Evolutionary conservation across 2,797 vertebrate species (phyloP), one percentile per base, ranked within the genome.

Genomic region (Rhynchonycteris naso): DNA sequence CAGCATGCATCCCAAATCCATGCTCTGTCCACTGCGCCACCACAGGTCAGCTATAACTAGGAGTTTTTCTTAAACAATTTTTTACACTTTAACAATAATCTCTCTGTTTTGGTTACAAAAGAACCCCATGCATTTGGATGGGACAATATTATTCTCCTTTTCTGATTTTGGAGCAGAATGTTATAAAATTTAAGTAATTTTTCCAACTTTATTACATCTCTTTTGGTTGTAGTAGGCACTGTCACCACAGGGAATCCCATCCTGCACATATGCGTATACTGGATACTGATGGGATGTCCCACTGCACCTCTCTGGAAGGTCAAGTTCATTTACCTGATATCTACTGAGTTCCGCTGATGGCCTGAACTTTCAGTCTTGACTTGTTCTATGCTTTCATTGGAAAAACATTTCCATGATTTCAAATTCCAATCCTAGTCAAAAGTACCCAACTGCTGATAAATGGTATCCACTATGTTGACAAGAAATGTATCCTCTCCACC

Each of bases 261-360:
- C 78, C 52, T 96, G 94, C n/a, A 96, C 95, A 59, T 88, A 76
- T 0, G 33, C 26, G 7, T 97, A 96, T 30, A 83, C 74, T 21
- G 97, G 97, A n/a, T 95, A 97, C 10, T 88, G 52, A 47, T 93
- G 76, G 2, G 90, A 96, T 10, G 66, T 80, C 47, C 96, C 96
- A 21, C 87, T 92, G 84, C 96, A 97, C 76, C 90, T 96, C 38
- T 97, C 96, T 47, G 96, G 95, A 92, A 97, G 95, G 66, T 97
- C 97, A 84, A 96, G 95, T 68, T 97, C 95, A 54, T 87, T 91
- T 59, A 68, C 80, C 22, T 96, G 63, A 65, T 82, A n/a, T 86
- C 97, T 91, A 75, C 96, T 97, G 43, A 96, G 38, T 74, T 85
- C 43, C 75, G 94, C 91, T 47, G 72, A 59, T 33, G 95, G 91